Percentiles rank a stretch among this genome's conserved stretches.
Evolutionary conservation across 2,797 vertebrate species (phyloP).

Genomic region (Halcyon leucocephala): DNA sequence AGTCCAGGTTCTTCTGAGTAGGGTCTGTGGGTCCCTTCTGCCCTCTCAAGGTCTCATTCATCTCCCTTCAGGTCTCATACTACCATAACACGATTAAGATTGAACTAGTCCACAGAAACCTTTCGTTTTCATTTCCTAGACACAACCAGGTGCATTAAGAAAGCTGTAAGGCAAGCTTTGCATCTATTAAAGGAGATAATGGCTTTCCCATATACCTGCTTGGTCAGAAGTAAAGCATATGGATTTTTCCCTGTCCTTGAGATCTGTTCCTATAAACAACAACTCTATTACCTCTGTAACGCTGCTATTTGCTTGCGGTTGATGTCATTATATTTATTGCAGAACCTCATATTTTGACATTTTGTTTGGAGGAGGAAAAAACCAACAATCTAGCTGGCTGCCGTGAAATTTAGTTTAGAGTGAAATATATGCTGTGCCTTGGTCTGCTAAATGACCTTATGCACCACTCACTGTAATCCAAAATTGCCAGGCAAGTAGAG

Average conservation of each 20-base stretch:
- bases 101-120: neutral
- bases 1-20: neutral
- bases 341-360: conserved; percentile 16
- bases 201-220: neutral
- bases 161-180: neutral
- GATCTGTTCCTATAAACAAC: neutral
- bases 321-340: neutral
- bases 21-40: neutral
- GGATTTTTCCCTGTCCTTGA: conserved; percentile 1
- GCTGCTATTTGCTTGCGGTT: neutral
- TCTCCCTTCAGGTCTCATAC: neutral
- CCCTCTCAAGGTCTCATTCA: neutral
- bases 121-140: conserved; percentile 10
- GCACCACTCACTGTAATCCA: conserved; percentile 57
- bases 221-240: neutral
- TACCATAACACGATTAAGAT: neutral
- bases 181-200: neutral
- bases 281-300: neutral
- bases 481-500: conserved; percentile 58
- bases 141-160: conserved; percentile 2
- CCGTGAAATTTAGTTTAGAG: conserved; percentile 53
- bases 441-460: conserved; percentile 58
- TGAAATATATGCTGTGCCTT: conserved; percentile 54
- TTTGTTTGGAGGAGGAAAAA: conserved; percentile 23
- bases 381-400: conserved; percentile 6